Percentiles rank a stretch among this genome's conserved stretches.
Evolutionary conservation across 2,797 vertebrate species (phyloP).

Genomic region (Acanthiza pusilla): DNA sequence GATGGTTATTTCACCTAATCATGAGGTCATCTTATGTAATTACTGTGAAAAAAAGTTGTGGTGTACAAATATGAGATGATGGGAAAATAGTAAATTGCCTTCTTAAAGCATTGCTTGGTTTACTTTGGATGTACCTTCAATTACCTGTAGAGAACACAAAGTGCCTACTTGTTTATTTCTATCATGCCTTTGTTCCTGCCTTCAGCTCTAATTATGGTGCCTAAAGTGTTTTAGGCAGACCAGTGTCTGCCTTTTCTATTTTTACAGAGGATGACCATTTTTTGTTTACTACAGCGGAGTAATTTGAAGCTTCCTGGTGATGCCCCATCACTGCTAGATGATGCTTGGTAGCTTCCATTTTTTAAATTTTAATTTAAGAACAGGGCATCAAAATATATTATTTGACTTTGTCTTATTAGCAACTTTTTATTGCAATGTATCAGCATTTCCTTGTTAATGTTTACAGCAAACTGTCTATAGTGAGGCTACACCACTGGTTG

Average conservation of each 20-base stretch:
- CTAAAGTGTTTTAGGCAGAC: neutral
- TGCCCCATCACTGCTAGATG: neutral
- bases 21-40: neutral
- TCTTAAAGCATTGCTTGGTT: neutral
- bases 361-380: neutral
- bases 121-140: neutral
- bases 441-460: conserved; percentile 21
- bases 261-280: neutral
- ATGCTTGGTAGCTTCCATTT: neutral
- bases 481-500: neutral
- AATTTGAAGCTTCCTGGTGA: neutral
- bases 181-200: neutral
- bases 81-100: neutral
- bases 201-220: neutral
- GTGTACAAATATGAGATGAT: neutral
- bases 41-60: neutral
- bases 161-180: neutral
- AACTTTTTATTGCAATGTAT: neutral
- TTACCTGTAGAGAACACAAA: neutral
- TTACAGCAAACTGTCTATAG: neutral
- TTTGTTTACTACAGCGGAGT: neutral
- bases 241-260: neutral
- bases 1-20: neutral
- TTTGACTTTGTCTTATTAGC: neutral
- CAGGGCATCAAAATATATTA: neutral